Conservation (phyloP, 1,140 invertebrate genomes). For the Caerostris extrusa region DNA sequence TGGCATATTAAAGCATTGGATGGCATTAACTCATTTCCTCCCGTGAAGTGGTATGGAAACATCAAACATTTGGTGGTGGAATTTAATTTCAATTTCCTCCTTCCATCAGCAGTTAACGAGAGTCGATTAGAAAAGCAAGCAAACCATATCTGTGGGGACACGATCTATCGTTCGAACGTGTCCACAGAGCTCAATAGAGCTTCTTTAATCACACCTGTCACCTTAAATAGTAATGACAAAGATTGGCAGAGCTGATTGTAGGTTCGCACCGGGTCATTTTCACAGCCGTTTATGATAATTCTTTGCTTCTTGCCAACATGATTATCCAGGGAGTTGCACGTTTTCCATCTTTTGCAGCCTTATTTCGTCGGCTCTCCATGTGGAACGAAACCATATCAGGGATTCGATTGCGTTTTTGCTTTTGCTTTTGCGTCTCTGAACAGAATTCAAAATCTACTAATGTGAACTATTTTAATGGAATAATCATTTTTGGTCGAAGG, state of each 20-base stretch:
- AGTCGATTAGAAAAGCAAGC: constrained; percentile 57
- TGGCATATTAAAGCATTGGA: constrained; percentile 53
- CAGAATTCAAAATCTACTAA: constrained; percentile 37
- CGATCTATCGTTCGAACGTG: constrained; percentile 23
- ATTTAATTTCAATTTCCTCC: constrained; percentile 59
- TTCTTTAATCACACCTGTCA: constrained; percentile 72
- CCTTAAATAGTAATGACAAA: constrained; percentile 74
- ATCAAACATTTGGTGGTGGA: constrained; percentile 53
- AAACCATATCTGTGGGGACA: constrained; percentile 61
- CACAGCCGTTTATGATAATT: constrained; percentile 74
- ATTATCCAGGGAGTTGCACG: constrained; percentile 58
- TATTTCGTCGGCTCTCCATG: constrained; percentile 43
- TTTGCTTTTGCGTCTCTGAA: neutral
- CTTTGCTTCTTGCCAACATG: constrained; percentile 67
- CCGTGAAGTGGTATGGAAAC: constrained; percentile 6
- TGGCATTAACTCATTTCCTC: constrained; percentile 55
- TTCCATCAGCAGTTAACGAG: constrained; percentile 60
- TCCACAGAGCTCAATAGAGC: constrained; percentile 28
- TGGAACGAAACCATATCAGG: constrained; percentile 42
- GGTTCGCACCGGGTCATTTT: constrained; percentile 63
- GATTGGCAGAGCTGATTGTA: constrained; percentile 67
- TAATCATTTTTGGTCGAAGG: neutral
- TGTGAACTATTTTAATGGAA: constrained; percentile 38
- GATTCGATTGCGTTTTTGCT: neutral
- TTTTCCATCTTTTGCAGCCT: constrained; percentile 39